Base-by-base conservation (phyloP, 2,797 vertebrate species). In the Neosalanx taihuensis region DNA sequence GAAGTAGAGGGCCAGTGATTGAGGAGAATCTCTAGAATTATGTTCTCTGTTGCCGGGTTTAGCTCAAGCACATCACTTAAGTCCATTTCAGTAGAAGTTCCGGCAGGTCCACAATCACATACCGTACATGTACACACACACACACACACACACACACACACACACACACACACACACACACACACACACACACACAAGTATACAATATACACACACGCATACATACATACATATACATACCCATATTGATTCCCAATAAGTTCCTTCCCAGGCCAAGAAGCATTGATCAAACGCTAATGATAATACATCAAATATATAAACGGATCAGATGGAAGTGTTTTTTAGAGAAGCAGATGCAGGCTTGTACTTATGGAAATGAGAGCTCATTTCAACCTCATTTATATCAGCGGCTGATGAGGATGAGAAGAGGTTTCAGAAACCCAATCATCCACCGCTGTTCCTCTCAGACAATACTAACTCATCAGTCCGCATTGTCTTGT, bases 21-120 rank as follows among this genome's bases (percentile, higher is more conserved):
- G 51, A 73, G 72, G 67, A 71, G 46, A 78, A 68, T 72, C 64
- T 77, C 84, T 35, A 88, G 85, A 85, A 88, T 77, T 73, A 75
- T 78, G 88, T 86, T 59, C 84, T 73, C 73, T 67, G 61, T 81
- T 75, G 62, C 70, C 61, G 41, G 78, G 81, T 81, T 81, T 75
- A 77, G 3, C 84, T 72, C 63, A 79, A 76, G 81, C 79, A 80
- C 70, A 49, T 68, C 37, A 46, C 72, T 82, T 71, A 41, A 53
- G 17, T 13, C 18, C 26, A 58, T 73, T 71, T 58, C 73, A 74
- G 18, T 64, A 67, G 56, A 84, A 78, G 15, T 29, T 26, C 37
- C 41, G 64, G 15, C 37, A 18, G 31, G 18, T 33, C 53, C 63
- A 71, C 41, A 17, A 33, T n/a, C n/a, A 33, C 66, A 66, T 33